phyloP scores from a whole-genome alignment of 2,113 vertebrate genomes.

The Ptychochromis oligacanthus region DNA sequence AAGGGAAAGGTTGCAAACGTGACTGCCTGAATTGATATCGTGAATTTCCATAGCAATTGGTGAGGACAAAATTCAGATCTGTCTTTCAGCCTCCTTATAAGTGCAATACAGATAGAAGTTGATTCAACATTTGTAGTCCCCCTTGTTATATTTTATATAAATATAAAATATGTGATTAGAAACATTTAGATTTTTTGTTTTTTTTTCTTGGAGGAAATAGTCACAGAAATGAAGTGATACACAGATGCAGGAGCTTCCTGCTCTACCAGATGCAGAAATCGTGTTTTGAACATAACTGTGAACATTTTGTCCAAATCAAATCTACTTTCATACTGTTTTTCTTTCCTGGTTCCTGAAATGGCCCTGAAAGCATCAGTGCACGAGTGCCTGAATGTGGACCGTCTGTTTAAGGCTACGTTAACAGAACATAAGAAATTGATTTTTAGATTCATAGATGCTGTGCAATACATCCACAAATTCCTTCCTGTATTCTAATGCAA shows the following conservation, averaged over 20 bases:
- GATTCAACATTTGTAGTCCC: background rate
- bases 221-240: background rate
- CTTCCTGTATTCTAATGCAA: background rate
- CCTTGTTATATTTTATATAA: background rate
- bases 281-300: background rate
- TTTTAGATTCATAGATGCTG: background rate
- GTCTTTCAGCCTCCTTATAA: background rate
- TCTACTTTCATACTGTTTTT: background rate
- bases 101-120: background rate
- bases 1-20: slow-evolving; percentile 41
- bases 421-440: background rate
- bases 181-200: background rate
- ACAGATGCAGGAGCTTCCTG: slow-evolving; percentile 17
- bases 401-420: background rate
- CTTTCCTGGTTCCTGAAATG: background rate
- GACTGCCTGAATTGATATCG: slow-evolving; percentile 53
- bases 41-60: slow-evolving; percentile 14
- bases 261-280: background rate
- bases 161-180: background rate
- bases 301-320: background rate
- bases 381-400: background rate
- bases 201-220: background rate
- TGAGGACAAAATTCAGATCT: background rate
- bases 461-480: background rate
- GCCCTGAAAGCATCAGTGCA: background rate